Evolutionary conservation across 1,140 invertebrate genomes (phyloP).

Genomic region (Heliconius himera): DNA sequence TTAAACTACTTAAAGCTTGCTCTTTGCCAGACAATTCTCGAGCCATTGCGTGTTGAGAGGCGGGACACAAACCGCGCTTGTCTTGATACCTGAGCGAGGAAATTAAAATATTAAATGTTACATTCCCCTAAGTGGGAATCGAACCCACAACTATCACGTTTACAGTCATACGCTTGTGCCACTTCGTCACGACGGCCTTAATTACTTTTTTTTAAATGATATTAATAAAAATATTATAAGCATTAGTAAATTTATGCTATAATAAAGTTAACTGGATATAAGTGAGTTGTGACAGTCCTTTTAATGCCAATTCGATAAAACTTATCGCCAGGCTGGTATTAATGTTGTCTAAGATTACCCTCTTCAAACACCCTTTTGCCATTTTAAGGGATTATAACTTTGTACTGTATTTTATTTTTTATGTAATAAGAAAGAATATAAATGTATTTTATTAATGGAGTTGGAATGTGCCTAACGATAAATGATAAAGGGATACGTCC

Average conservation of each 20-base stretch:
- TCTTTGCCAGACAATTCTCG: too few relatives aligned
- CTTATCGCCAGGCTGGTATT: not conserved
- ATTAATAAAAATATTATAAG: not conserved
- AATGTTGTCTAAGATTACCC: conserved; percentile 10
- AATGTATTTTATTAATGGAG: not conserved
- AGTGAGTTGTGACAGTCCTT: conserved; percentile 2
- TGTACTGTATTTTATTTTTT: not conserved
- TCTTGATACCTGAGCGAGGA: too few relatives aligned
- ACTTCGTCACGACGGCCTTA: too few relatives aligned
- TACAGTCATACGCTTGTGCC: too few relatives aligned
- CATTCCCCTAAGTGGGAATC: too few relatives aligned
- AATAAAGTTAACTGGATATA: not conserved
- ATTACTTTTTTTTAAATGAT: too few relatives aligned
- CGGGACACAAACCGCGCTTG: too few relatives aligned
- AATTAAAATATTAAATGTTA: too few relatives aligned
- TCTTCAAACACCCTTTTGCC: not conserved
- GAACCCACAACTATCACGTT: too few relatives aligned
- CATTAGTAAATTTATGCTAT: not conserved
- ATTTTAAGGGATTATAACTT: not conserved
- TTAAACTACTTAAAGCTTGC: too few relatives aligned
- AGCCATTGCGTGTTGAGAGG: too few relatives aligned
- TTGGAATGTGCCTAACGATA: not conserved
- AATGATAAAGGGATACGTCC: not conserved
- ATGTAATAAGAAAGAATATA: not conserved
- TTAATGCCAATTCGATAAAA: conserved; percentile 5